These are phyloP conservation scores for Tuberolachnus salignus DNA, from an alignment of 2,888 invertebrate genomes.

Conservation along the genomic window DNA sequence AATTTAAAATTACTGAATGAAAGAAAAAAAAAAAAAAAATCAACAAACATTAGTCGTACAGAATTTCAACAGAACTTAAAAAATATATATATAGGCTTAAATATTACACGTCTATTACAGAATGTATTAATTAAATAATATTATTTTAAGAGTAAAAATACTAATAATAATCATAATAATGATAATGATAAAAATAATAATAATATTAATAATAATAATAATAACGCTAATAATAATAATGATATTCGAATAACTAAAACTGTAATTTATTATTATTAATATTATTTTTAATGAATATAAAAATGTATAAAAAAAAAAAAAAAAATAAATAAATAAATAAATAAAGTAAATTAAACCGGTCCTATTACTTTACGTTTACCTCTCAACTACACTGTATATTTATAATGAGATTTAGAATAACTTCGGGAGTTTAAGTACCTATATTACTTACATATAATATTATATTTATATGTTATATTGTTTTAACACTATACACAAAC, in stretches of 20 bases:
- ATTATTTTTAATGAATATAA: conserved; percentile 15
- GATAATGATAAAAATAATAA: background rate
- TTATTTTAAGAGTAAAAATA: background rate
- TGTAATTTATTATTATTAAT: conserved; percentile 6
- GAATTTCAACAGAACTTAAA: conserved; percentile 31
- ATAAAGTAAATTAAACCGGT: too few relatives aligned
- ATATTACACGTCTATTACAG: conserved; percentile 2
- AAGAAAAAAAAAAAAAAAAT: conserved; percentile 13
- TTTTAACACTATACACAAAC: background rate
- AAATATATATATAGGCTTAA: conserved; percentile 15
- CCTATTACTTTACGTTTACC: background rate
- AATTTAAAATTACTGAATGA: conserved; percentile 17
- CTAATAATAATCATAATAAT: conserved; percentile 9
- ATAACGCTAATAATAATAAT: conserved; percentile 1
- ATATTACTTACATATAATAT: too few relatives aligned
- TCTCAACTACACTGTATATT: background rate
- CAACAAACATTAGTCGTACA: conserved; percentile 31
- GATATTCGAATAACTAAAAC: background rate
- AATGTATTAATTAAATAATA: background rate
- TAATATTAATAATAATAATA: conserved; percentile 3
- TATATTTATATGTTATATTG: too few relatives aligned
- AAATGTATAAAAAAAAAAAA: conserved; percentile 10
- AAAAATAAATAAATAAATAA: conserved; percentile 2
- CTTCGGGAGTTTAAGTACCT: too few relatives aligned
- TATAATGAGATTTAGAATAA: background rate